Conservation (phyloP, 2,113 vertebrate species). For the Vimba vimba region DNA sequence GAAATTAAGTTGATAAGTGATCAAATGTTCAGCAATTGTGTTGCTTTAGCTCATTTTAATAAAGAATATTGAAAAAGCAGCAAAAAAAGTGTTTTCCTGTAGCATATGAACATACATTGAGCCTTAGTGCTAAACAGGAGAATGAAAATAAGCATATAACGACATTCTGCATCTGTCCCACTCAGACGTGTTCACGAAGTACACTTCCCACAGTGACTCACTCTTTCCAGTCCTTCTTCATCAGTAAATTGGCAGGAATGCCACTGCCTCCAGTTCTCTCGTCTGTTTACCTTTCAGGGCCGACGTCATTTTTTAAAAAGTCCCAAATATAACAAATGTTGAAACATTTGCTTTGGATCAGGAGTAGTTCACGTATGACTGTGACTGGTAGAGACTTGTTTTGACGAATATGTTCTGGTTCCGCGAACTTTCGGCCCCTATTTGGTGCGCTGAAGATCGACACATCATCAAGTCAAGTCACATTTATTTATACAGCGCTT, state of each 20-base stretch:
- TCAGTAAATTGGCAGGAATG: slow-evolving; percentile 42
- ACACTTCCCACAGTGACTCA: slow-evolving; percentile 40
- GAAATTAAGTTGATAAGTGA: neutral
- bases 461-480: too few species aligned
- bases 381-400: neutral
- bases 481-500: too few species aligned
- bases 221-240: slow-evolving; percentile 49
- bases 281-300: slow-evolving; percentile 41
- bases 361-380: neutral
- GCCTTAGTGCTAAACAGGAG: neutral
- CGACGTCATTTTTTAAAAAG: slow-evolving; percentile 24
- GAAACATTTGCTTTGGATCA: slow-evolving; percentile 52
- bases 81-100: neutral
- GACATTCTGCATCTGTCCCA: neutral
- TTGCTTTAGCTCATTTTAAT: neutral
- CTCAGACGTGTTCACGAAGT: neutral
- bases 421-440: neutral
- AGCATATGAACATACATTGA: neutral
- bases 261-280: slow-evolving; percentile 33
- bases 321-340: slow-evolving; percentile 38
- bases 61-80: neutral
- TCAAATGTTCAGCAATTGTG: too few species aligned
- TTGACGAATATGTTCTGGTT: neutral
- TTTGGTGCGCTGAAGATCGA: neutral
- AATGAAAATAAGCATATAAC: neutral